Evolutionary conservation across 2,888 invertebrate species (phyloP), one percentile per base, ranked within the genome.

Genomic region (Orthonychiurus folsomi): DNA sequence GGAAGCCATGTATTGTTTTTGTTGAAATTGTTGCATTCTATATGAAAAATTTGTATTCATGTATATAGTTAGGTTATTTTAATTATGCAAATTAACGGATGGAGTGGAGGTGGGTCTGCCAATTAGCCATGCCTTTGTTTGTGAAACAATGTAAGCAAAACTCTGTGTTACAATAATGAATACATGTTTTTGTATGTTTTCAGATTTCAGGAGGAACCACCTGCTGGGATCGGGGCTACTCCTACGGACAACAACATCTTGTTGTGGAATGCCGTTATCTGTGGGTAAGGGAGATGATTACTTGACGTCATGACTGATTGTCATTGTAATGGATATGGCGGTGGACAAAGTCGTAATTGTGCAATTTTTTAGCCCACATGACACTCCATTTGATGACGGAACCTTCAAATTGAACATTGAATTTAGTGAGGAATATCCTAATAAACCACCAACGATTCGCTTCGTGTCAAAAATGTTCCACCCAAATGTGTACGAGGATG

Each of bases 381-480:
- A 69, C 20, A 84, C 83, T 23, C 83, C 83, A 12, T 84, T 99
- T 80, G 99, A 99, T 81, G 99, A 99, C 83, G 99, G 99, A 70
- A 99, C 97, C 68, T 99, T 99, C 80, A 97, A 99, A 83, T 83
- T 99, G 77, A 95, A 95, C 74, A 91, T 99, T 83, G 97, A 99
- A 84, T 99, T 99, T 80, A 97, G 96, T 77, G 99, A 99, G 85
- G 99, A 99, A 83, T 99, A 99, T 80, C 99, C 99, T 68, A 99
- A 99, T 81, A 99, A 99, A 83, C 97, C 99, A 74, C 99, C 99
- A 63, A 93, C 93, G 76, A 99, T 99, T 74, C 85, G 95, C 82
- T 99, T 99, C 83, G 93, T 97, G 72, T 99, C 97, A 75, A 99
- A 99, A 86, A 99, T 99, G 96, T 96, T 99, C 81, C 99, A 99